Base-by-base conservation (phyloP, 2,888 invertebrate species). In the Paralinhomoeus sp. region DNA sequence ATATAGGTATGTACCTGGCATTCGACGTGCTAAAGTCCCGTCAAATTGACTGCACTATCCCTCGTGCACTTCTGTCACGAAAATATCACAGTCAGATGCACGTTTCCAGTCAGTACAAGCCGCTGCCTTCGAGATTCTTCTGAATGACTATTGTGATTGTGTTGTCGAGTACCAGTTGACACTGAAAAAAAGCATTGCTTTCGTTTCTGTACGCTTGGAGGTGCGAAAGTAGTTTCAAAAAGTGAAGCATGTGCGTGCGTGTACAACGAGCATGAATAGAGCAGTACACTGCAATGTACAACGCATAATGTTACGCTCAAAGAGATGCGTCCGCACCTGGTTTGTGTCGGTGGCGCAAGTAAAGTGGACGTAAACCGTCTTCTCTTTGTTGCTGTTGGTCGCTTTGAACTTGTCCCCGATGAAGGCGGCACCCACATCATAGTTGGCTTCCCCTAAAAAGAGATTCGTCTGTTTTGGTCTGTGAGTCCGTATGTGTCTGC, bases 351-450 rank as follows among this genome's bases (percentile, higher is more conserved):
- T 93, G 73, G 93, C 93, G 76, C 93, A 93, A 62, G 93, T 93
- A 74, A 93, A 93, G 74, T 93, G 93, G 70, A 91, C 91, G 75
- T 99, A 99, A 72, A 99, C 93, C 64, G 97, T 97, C 75, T 97
- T 97, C 75, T 97, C 93, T 61, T 83, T 84, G 73, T 97, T 97
- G 56, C 93, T 97, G 72, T 99, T 97, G 68, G 97, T 78, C 71
- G 91, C 93, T 71, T 89, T 93, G 75, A 97, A 97, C 89, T 97
- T 97, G 72, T 87, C 80, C 69, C 97, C 78, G 66, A 97, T 97
- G 73, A 91, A 97, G 72, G 91, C 91, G 71, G 91, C 79, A 69
- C 93, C 91, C 67, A 84, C 78, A 66, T 89, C 85, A 72, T 89
- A 87, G 72, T 81, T 78, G 70, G 85, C 84, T 61, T 82, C 82